Evolutionary conservation across 2,113 vertebrate species (phyloP), one percentile per base, ranked within the genome.

Genomic region (Ictalurus furcatus): DNA sequence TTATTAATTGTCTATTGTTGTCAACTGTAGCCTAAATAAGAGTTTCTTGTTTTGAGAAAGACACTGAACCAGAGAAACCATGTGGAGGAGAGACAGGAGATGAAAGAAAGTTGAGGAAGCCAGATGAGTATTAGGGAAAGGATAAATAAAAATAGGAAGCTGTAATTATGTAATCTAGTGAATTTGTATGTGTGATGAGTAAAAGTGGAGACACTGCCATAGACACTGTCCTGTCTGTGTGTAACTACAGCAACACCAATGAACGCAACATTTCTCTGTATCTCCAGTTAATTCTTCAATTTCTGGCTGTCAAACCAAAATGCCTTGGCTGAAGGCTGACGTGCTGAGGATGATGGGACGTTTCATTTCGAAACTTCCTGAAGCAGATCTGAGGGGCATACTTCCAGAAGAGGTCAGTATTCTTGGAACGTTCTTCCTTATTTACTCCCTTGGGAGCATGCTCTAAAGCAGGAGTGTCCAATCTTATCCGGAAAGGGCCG

Each of bases 291-390:
- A 80, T 48, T 25, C 40, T 48, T 40, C 30, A 5, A 11, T n/a
- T 73, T 21, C 19, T 28, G 85, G 6, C 78, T 96, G 94, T 88
- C 69, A 87, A 25, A 28, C 89, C 3, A 84, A 78, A n/a, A 30
- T 90, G 59, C 19, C 71, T 52, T 95, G 94, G 95, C 85, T 95
- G 86, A 80, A 84, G 28, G 4, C 0, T 1, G 89, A 92, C 0
- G 74, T 80, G 0, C 28, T 95, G 83, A 59, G 8, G 79, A 93
- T 92, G 87, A 89, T 96, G 88, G 95, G 95, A 16, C 92, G 90
- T 1, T 95, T 89, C 63, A 6, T 94, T 23, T 88, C 90, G 13
- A 17, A 6, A 1, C 74, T 95, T 74, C 2, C 58, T n/a, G 12
- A 90, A n/a, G n/a, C 0, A 0, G 94, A 95, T 79, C 17, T 94